phyloP scores from a whole-genome alignment of 2,113 vertebrate species.

The Microcebus jonahi region DNA sequence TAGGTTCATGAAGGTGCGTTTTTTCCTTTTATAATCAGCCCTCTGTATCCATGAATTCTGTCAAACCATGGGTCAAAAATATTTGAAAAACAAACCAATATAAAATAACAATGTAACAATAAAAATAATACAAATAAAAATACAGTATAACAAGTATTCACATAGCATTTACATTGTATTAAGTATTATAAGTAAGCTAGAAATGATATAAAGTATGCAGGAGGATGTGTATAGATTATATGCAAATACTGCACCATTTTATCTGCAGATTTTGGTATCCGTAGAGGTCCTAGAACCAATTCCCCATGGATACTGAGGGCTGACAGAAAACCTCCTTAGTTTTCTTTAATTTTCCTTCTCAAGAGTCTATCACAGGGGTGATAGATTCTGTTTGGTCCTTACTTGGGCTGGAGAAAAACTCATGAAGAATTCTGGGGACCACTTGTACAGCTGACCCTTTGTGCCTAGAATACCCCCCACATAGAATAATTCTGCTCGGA shows the following conservation, averaged over 20 bases:
- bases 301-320: not conserved
- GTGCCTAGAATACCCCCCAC: not conserved
- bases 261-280: not conserved
- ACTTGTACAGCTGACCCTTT: not conserved
- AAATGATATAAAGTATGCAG: not conserved
- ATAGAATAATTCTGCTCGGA: not conserved
- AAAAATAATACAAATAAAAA: not conserved
- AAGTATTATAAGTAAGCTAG: not conserved
- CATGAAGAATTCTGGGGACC: slow-evolving; percentile 38
- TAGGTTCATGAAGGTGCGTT: not conserved
- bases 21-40: not conserved
- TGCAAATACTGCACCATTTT: not conserved
- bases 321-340: not conserved
- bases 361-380: not conserved
- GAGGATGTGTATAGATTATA: not conserved
- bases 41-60: not conserved
- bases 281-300: not conserved
- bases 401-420: not conserved
- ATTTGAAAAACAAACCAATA: not conserved
- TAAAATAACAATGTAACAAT: not conserved
- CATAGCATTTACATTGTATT: not conserved
- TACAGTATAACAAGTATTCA: not conserved
- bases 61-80: not conserved
- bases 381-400: not conserved
- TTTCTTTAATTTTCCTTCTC: slow-evolving; percentile 35